Base-by-base conservation (phyloP, 2,797 vertebrate genomes). In the Jordanella pulchra region DNA sequence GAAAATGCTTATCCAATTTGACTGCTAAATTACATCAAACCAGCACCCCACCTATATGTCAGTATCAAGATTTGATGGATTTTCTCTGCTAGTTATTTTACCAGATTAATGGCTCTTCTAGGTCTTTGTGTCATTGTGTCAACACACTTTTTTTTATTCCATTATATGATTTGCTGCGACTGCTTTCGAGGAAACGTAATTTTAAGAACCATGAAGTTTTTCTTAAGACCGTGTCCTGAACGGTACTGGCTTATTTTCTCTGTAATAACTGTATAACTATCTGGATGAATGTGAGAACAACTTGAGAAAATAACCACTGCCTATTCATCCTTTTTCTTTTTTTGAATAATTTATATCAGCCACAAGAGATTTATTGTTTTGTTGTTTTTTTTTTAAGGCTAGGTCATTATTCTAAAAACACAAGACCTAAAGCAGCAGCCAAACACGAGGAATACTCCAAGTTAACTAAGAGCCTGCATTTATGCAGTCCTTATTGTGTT, bases 351-450 rank as follows among this genome's bases (percentile, higher is more conserved):
- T 83, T 75, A 75, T 69, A 73, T 84, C 73, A 76, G 76, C 75
- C 81, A 81, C 63, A 75, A 73, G 75, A 63, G 51, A 75, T 79
- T 72, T 50, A 71, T 50, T 84, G 75, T 89, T 39, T n/a, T n/a
- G n/a, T n/a, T n/a, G n/a, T n/a, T n/a, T n/a, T n/a, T 87, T 91
- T 86, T 67, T 76, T 77, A 86, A 79, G 79, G 72, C 79, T 86
- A 83, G 88, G 71, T 88, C 80, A 89, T 88, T 84, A 89, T 78
- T 65, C 70, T 78, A 77, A 81, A 84, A 82, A 84, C 80, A 82
- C 78, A 84, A 76, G 63, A 74, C 60, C 17, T 53, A 51, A 53
- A 81, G 50, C 71, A 65, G 73, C 71, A 69, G 85, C 85, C 86
- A 84, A 86, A 86, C 65, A 65, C 53, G 64, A 86, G 78, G 53